These are phyloP conservation scores for Dicerorhinus sumatrensis DNA, from an alignment of 2,113 vertebrate species.

Conservation along the genomic window DNA sequence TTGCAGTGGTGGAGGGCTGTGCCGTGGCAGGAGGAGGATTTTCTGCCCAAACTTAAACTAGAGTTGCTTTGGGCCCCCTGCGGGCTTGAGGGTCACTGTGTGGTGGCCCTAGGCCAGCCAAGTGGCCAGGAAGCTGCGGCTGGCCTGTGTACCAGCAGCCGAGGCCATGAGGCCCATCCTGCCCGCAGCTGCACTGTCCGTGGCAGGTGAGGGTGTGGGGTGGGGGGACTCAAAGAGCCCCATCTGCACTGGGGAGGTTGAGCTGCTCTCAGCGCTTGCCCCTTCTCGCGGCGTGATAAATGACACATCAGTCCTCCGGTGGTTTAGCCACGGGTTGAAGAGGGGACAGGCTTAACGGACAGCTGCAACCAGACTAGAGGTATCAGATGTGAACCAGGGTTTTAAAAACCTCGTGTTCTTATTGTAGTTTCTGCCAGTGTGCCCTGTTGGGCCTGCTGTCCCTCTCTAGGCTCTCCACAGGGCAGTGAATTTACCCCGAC, in stretches of 20 bases:
- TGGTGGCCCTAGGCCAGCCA: not conserved
- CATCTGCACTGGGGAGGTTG: conserved; percentile 58
- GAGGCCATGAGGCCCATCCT: not conserved
- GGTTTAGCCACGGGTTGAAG: conserved; percentile 48
- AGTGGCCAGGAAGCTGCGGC: not conserved
- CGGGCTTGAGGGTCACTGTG: not conserved
- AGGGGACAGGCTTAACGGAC: conserved; percentile 29
- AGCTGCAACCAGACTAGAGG: conserved; percentile 27
- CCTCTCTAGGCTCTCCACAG: not conserved
- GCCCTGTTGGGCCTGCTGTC: not conserved
- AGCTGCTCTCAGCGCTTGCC: conserved; percentile 56
- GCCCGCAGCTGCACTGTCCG: not conserved
- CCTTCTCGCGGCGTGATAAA: conserved; percentile 27
- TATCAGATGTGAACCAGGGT: not conserved
- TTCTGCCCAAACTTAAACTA: not conserved
- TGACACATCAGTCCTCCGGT: conserved; percentile 45
- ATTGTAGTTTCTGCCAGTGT: not conserved
- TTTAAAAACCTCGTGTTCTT: not conserved
- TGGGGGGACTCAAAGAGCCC: conserved; percentile 33
- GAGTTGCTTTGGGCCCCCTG: not conserved
- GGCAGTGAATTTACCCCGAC: not conserved
- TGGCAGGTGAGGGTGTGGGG: not conserved
- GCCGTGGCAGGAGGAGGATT: not conserved
- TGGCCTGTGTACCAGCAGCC: not conserved
- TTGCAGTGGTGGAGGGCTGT: not conserved